phyloP scores from a whole-genome alignment of 2,888 invertebrate species.

The Phortica okadai region DNA sequence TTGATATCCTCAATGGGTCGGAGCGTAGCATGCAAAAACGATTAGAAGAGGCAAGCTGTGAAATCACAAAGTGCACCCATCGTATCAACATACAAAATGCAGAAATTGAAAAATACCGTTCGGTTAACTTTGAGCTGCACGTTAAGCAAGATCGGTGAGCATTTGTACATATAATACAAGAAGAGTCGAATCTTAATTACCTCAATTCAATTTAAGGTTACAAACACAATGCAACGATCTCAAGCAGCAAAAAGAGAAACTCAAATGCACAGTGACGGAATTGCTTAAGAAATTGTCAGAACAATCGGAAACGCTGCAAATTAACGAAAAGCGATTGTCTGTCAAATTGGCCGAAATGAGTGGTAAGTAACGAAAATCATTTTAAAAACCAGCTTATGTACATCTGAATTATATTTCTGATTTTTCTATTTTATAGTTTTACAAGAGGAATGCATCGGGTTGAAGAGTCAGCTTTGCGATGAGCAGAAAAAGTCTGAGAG shows the following conservation, averaged over 20 bases:
- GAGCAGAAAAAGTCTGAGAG: constrained; percentile 65
- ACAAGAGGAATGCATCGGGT: constrained; percentile 65
- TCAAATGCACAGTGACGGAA: constrained; percentile 69
- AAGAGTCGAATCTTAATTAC: neutral
- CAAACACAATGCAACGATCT: constrained; percentile 73
- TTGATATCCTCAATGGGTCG: constrained; percentile 66
- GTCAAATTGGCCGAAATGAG: constrained; percentile 71
- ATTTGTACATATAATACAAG: neutral
- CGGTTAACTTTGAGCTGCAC: constrained; percentile 73
- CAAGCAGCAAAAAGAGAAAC: constrained; percentile 67
- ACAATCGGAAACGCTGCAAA: constrained; percentile 66
- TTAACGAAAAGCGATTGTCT: constrained; percentile 68
- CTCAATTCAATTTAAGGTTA: constrained; percentile 51
- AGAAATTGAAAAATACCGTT: constrained; percentile 71
- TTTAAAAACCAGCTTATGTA: neutral
- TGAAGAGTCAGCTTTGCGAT: constrained; percentile 61
- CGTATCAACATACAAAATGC: constrained; percentile 71
- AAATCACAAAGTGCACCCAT: constrained; percentile 70
- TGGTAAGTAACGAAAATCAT: constrained; percentile 48
- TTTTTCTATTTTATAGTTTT: constrained; percentile 41
- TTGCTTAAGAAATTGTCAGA: constrained; percentile 71
- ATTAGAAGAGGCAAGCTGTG: constrained; percentile 68
- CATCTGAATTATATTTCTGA: neutral
- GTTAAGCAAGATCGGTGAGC: constrained; percentile 72
- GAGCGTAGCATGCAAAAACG: constrained; percentile 66